Conservation (phyloP, 2,113 vertebrate genomes). For the Sturnira hondurensis region DNA sequence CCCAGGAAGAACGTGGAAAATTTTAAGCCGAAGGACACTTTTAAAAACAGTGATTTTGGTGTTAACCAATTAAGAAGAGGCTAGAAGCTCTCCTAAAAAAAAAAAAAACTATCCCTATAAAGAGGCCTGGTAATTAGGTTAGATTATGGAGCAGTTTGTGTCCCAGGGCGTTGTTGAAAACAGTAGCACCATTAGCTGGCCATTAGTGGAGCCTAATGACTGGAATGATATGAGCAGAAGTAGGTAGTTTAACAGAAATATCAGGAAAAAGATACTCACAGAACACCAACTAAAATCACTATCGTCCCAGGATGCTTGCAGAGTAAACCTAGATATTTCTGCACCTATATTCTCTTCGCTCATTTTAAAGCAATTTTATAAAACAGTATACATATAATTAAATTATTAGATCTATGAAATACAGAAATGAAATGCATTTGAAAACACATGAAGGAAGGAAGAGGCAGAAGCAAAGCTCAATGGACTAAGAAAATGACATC, state of each 20-base stretch:
- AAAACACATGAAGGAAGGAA: not conserved
- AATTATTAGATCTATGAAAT: not conserved
- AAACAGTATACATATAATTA: not conserved
- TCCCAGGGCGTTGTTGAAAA: not conserved
- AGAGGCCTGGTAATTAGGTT: not conserved
- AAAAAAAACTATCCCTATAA: not conserved
- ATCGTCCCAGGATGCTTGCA: not conserved
- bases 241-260: not conserved
- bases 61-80: not conserved
- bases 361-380: not conserved
- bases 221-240: not conserved
- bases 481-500: not conserved
- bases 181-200: not conserved
- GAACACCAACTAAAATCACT: not conserved
- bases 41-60: not conserved
- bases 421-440: not conserved
- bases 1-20: not conserved
- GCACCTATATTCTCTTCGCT: not conserved
- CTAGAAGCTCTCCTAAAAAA: not conserved
- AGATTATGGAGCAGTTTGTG: not conserved
- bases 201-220: not conserved
- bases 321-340: not conserved
- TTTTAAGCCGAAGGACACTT: not conserved
- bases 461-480: not conserved
- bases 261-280: not conserved